Evolutionary conservation across 2,888 invertebrate species (phyloP), one percentile per base, ranked within the genome.

Genomic region (Ischnura elegans): DNA sequence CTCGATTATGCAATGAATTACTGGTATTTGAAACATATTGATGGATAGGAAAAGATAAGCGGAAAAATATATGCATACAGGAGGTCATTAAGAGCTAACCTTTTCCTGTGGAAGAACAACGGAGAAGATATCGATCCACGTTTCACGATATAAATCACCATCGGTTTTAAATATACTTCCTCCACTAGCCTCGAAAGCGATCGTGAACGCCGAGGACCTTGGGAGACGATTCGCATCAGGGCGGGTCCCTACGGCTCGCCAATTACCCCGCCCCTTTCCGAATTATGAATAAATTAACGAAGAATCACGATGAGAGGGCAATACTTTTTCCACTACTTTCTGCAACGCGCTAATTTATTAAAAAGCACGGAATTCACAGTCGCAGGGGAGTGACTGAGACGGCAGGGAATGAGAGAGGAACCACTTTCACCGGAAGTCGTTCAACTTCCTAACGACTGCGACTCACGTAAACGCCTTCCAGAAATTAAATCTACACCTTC

Each of bases 121-220:
- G 29, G 66, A 29, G n/a, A 61, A 13, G 66, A 29, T 29, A 66
- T 66, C 16, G 10, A 76, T 76, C 36, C 36, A 10, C 76, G 10
- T n/a, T 76, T 76, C 10, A 16, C 76, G 76, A 76, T 76, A 76
- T 36, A 76, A 76, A 76, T 76, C 36, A 76, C 36, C 29, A 76
- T 76, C 29, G 29, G 16, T 76, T 36, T 0, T 13, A 29, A 36
- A 2, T 36, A 29, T 8, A 36, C 95, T 95, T 51, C 19, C 13
- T 51, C 94, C 94, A 94, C 94, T 94, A 94, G 94, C 85, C 94
- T 93, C 61, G 87, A 51, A 10, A 87, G 90, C 93, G 93, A 94
- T 94, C 94, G 93, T 76, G 84, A 66, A 47, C 85, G 93, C 21
- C 6, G 51, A 61, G 25, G 84, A 87, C 19, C 46, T 45, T 42